These are phyloP conservation scores for Pangasius macronema DNA, from an alignment of 2,797 vertebrate genomes.

Conservation along the genomic window DNA sequence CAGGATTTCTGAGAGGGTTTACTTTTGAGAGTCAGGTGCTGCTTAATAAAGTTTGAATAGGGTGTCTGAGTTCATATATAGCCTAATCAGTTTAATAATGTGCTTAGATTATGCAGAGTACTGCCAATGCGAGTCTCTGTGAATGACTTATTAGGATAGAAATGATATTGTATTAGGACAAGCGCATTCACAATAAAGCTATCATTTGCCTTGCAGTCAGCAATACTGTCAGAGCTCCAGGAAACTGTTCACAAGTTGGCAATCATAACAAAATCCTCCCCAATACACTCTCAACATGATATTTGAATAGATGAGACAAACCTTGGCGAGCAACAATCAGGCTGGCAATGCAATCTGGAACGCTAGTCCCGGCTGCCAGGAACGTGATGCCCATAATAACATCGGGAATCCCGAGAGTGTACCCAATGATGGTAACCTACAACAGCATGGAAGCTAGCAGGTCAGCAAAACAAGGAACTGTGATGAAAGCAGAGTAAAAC, in stretches of 20 bases:
- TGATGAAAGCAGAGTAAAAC: background rate
- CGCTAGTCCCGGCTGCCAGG: conserved; percentile 95
- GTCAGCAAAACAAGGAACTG: conserved; percentile 18
- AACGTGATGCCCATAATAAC: conserved; percentile 99
- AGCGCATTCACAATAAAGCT: background rate
- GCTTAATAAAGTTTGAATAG: background rate
- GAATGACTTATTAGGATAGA: background rate
- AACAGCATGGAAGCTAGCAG: background rate
- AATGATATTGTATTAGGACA: background rate
- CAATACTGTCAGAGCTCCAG: background rate
- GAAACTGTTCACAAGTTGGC: background rate
- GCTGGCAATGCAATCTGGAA: conserved; percentile 98
- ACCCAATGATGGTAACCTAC: conserved; percentile 94
- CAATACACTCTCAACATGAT: background rate
- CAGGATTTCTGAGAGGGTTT: background rate
- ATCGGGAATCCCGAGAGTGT: conserved; percentile 95
- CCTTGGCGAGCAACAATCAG: conserved; percentile 98
- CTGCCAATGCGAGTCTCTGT: background rate
- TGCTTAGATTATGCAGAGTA: background rate
- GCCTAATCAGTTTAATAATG: conserved; percentile 1
- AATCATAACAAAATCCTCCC: background rate
- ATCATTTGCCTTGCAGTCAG: background rate
- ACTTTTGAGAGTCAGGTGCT: background rate
- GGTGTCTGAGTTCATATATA: background rate
- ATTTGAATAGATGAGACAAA: conserved; percentile 55